Base-by-base conservation (phyloP, 2,797 vertebrate species). In the Eulemur mongoz region DNA sequence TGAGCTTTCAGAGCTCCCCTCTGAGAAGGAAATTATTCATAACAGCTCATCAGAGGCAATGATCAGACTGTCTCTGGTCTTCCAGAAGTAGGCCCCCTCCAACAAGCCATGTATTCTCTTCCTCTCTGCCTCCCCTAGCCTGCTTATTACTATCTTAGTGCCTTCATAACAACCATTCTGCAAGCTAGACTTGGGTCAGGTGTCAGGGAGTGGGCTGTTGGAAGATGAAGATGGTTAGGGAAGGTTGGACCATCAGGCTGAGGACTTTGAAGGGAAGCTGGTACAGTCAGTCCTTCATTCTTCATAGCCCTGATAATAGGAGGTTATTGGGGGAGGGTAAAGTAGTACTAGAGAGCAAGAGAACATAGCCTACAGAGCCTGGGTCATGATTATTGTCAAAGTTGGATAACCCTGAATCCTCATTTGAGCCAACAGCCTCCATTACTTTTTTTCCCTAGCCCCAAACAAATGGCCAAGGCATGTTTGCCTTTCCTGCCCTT, bases 1-100 rank as follows among this genome's bases (percentile, higher is more conserved):
- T 84, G 90, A 93, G 43, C 13, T 59, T 83, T 89, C 40, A 92
- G 17, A 78, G 30, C 50, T 92, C 17, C 35, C 5, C 18, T 82
- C 17, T 70, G 52, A 83, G 38, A 87, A 38, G 35, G 48, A 88
- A 82, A 88, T 88, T 95, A 69, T 67, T 95, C 76, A 87, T 81
- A 92, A 92, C 27, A 95, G 40, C 40, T 82, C 69, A 61, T 82
- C 67, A 81, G 67, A 95, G 38, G 32, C 57, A 73, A 48, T 80
- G 32, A 92, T 92, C 50, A 95, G 69, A 69, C 12, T 57, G 54
- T 57, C 7, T n/a, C 30, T 30, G 59, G 69, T 76, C 65, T 22
- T 10, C 76, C 43, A 75, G 30, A 63, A 91, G 45, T 63, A 79
- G 13, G 12, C 30, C 23, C 52, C 65, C 45, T 86, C 35, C 65